Conservation (phyloP, 1,140 invertebrate genomes). For the Aphaenogaster ashmeadi region DNA sequence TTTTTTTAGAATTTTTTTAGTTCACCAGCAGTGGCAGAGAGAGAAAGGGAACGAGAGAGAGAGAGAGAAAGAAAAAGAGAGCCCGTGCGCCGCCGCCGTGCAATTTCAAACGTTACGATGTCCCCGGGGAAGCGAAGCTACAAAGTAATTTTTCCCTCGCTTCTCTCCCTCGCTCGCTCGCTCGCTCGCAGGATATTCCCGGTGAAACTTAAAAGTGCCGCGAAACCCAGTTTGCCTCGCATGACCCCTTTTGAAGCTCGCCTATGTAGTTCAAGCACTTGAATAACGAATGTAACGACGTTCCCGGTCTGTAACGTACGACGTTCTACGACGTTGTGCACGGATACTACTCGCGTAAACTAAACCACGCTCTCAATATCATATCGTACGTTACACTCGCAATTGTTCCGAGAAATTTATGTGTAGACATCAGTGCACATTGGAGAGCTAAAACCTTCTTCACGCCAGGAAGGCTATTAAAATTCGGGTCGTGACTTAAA, state of each 20-base stretch:
- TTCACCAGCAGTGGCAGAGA: conserved; percentile 9
- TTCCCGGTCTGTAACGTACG: background rate
- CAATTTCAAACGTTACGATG: conserved; percentile 73
- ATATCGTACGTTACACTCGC: background rate
- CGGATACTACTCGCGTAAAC: conserved; percentile 19
- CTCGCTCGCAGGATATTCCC: conserved; percentile 40
- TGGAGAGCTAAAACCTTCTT: background rate
- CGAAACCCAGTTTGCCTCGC: conserved; percentile 51
- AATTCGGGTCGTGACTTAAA: conserved; percentile 33
- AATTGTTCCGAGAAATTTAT: conserved; percentile 35
- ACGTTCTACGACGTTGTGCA: conserved; percentile 30
- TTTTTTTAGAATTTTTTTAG: conserved; percentile 64
- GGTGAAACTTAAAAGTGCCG: conserved; percentile 59
- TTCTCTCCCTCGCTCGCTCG: background rate
- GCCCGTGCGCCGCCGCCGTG: conserved; percentile 15
- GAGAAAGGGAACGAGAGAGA: background rate
- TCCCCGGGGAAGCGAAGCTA: conserved; percentile 51
- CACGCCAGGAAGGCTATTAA: background rate
- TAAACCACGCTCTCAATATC: background rate
- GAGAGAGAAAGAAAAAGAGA: background rate
- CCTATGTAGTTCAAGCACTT: conserved; percentile 37
- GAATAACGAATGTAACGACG: conserved; percentile 57
- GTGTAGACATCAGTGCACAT: background rate
- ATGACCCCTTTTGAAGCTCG: conserved; percentile 47
- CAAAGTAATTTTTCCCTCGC: conserved; percentile 62